Evolutionary conservation across 2,113 vertebrate species (phyloP).

Genomic region (Motacilla tschutschensis): DNA sequence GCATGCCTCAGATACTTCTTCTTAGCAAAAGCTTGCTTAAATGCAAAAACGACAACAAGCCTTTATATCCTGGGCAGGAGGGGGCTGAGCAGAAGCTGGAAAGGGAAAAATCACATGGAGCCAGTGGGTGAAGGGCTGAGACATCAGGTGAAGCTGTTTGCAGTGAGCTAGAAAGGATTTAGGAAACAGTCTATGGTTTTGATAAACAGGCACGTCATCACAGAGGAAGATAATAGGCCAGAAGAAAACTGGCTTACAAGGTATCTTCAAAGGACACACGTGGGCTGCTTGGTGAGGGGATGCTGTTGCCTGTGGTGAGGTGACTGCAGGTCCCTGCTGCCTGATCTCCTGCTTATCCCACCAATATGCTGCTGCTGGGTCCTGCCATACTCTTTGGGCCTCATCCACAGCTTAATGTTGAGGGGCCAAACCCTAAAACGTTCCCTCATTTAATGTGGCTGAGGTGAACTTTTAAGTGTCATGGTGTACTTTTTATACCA

Average conservation of each 20-base stretch:
- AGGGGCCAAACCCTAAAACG: background rate
- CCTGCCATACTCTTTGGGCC: background rate
- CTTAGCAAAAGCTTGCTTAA: constrained; percentile 51
- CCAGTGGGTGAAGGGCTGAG: background rate
- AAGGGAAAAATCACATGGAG: background rate
- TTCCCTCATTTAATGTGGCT: background rate
- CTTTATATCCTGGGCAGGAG: background rate
- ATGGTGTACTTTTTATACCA: background rate
- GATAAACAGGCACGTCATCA: background rate
- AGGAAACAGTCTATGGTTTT: background rate
- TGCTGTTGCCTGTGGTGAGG: background rate
- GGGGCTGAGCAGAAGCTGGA: background rate
- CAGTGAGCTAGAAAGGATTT: constrained; percentile 19
- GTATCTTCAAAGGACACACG: background rate
- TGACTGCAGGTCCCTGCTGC: background rate
- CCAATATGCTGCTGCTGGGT: background rate
- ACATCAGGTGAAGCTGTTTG: constrained; percentile 17
- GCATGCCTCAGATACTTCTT: constrained; percentile 35
- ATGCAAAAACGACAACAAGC: background rate
- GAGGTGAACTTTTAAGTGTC: background rate
- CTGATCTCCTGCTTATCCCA: background rate
- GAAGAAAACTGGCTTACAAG: background rate
- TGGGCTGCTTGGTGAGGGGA: background rate
- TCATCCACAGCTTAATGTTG: background rate
- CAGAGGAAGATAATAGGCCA: background rate